Conservation (phyloP, 2,113 vertebrate genomes). For the Entosphenus tridentatus region DNA sequence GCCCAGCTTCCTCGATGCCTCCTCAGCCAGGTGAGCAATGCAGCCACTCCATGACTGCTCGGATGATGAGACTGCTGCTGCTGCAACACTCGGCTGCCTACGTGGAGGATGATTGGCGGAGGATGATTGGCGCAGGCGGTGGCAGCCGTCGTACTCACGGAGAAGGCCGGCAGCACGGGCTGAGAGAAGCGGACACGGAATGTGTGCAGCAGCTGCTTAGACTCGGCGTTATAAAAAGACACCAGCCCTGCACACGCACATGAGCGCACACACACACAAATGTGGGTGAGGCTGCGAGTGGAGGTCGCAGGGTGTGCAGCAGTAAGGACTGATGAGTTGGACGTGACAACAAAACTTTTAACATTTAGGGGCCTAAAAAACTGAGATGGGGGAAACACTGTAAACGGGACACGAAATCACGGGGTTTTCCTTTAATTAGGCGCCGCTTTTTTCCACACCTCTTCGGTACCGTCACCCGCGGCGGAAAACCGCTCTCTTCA, state of each 20-base stretch:
- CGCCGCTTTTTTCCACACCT: not conserved
- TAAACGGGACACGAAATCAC: not conserved
- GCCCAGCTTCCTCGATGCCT: not conserved
- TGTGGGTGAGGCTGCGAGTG: not conserved
- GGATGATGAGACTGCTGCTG: not conserved
- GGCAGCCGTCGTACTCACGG: constrained; percentile 34
- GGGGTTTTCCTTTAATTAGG: not conserved
- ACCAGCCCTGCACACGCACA: constrained; percentile 39
- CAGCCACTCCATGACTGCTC: not conserved
- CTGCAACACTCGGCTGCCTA: not conserved
- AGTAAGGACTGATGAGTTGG: not conserved
- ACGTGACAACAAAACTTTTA: not conserved
- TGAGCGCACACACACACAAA: constrained; percentile 8
- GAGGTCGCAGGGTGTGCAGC: not conserved
- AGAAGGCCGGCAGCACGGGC: constrained; percentile 62
- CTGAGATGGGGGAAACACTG: constrained; percentile 1
- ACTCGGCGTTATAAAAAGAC: constrained; percentile 50
- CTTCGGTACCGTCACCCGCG: not conserved
- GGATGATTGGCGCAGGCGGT: not conserved
- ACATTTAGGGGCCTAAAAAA: constrained; percentile 6
- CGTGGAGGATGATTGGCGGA: not conserved
- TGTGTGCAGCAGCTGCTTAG: constrained; percentile 44
- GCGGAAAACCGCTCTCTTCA: not conserved
- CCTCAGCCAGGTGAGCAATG: not conserved
- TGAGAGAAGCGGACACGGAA: constrained; percentile 71